Percentiles rank a stretch among this genome's conserved stretches.
These are phyloP conservation scores for Caracal caracal DNA, from an alignment of 2,113 vertebrate species.

Conservation along the genomic window DNA sequence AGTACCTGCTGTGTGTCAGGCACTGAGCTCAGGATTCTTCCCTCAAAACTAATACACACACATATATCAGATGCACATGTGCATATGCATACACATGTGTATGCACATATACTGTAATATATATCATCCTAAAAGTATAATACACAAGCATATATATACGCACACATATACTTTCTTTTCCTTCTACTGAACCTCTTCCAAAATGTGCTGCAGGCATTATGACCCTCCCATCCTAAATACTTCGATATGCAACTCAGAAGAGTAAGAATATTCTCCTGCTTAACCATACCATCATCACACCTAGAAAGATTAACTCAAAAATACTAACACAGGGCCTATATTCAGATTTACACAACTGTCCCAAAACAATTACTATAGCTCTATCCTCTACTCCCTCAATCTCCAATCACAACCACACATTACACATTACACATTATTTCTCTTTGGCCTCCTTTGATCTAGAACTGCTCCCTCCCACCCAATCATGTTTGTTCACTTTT, in stretches of 20 bases:
- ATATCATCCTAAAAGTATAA: neutral
- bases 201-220: neutral
- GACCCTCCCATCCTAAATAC: neutral
- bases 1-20: neutral
- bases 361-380: neutral
- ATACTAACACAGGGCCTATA: neutral
- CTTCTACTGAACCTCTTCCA: neutral
- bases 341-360: neutral
- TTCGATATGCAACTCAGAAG: neutral
- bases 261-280: neutral
- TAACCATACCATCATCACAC: neutral
- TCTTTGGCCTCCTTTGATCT: neutral
- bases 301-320: neutral
- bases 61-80: fast-evolving
- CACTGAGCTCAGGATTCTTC: neutral
- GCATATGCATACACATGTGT: neutral
- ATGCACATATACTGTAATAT: neutral
- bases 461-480: neutral
- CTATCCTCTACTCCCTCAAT: no score
- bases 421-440: neutral
- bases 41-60: neutral
- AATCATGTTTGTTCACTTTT: neutral
- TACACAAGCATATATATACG: neutral
- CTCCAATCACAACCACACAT: no score
- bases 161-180: neutral